Percentiles rank a stretch among this genome's conserved stretches.
These are phyloP conservation scores for Manis javanica DNA, from an alignment of 2,797 vertebrate genomes.

Conservation along the genomic window DNA sequence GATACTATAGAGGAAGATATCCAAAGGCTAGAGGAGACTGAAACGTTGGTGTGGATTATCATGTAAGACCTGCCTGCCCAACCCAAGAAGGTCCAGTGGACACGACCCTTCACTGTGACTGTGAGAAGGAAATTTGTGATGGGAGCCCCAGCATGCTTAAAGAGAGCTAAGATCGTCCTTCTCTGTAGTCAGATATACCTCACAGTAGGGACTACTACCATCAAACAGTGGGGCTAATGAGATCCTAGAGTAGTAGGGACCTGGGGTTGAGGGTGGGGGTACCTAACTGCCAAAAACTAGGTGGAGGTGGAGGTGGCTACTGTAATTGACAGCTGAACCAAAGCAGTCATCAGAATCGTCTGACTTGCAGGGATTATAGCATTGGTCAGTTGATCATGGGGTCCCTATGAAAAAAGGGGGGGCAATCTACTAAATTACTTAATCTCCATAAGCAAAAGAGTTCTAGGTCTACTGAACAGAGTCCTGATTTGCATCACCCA, in stretches of 20 bases:
- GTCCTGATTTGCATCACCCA: background rate
- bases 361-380: background rate
- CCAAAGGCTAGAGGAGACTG: background rate
- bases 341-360: background rate
- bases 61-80: background rate
- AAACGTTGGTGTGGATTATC: background rate
- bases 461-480: background rate
- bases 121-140: background rate
- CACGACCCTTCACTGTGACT: background rate
- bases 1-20: background rate
- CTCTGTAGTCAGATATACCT: background rate
- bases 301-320: background rate
- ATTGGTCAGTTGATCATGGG: background rate
- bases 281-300: background rate
- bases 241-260: background rate
- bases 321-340: background rate
- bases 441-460: background rate
- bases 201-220: background rate
- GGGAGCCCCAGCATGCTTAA: background rate
- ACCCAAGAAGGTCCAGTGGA: background rate
- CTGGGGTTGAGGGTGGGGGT: background rate
- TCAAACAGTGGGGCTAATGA: background rate
- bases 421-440: background rate
- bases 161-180: background rate
- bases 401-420: background rate